Conservation (phyloP, 2,113 vertebrate species). For the Electrona antarctica region DNA sequence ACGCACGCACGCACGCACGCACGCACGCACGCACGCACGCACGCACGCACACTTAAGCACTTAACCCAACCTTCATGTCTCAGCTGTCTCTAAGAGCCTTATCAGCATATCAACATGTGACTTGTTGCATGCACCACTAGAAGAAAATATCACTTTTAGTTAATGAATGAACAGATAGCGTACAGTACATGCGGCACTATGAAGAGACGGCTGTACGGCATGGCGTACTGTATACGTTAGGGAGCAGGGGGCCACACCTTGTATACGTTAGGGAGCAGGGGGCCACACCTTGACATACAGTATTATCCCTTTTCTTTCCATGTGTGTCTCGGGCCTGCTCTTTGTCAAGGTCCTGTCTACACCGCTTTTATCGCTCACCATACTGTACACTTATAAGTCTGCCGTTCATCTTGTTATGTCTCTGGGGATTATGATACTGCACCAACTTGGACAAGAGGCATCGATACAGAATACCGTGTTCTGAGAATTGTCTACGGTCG, state of each 20-base stretch:
- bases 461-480: constrained; percentile 3
- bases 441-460: constrained; percentile 27
- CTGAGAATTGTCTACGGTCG: neutral
- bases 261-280: constrained; percentile 1
- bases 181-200: neutral
- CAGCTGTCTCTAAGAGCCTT: neutral
- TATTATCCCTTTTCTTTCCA: neutral
- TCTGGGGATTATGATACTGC: constrained; percentile 30
- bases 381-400: constrained; percentile 7
- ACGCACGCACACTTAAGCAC: neutral
- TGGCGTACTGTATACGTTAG: neutral
- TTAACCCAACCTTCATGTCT: too few species aligned
- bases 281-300: constrained; percentile 9
- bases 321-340: neutral
- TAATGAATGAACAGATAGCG: constrained; percentile 24
- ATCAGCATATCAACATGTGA: neutral
- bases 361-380: constrained; percentile 43
- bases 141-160: neutral
- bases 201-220: neutral
- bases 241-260: constrained; percentile 3
- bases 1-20: neutral
- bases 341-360: constrained; percentile 33
- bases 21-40: neutral
- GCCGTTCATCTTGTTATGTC: constrained; percentile 51
- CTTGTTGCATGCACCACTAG: neutral